These are phyloP conservation scores for Cepaea nemoralis DNA, from an alignment of 1,140 invertebrate species.

Conservation along the genomic window DNA sequence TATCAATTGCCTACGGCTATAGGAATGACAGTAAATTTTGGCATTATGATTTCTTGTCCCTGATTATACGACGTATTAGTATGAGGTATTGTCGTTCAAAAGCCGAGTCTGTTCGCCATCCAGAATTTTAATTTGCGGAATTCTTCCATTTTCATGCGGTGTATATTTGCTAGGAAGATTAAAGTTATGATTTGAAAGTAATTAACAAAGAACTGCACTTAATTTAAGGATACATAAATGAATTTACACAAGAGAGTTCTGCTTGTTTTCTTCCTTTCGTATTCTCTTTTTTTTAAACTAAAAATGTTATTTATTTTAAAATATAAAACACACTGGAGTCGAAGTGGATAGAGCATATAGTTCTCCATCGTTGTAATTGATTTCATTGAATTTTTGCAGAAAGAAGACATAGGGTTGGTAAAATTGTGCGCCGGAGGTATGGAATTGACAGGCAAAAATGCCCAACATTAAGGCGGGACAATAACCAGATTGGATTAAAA, in stretches of 20 bases:
- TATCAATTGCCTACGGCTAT: not conserved
- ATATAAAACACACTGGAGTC: not conserved
- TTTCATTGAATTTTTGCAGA: not conserved
- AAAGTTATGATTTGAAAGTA: not conserved
- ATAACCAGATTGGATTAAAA: not conserved
- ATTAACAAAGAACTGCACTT: conserved; percentile 13
- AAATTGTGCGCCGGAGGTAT: not conserved
- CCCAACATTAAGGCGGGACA: not conserved
- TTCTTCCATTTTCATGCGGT: not conserved
- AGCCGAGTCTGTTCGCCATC: not conserved
- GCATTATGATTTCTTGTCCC: conserved; percentile 4
- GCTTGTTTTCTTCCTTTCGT: not conserved
- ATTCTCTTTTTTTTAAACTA: not conserved
- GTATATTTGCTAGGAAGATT: conserved; percentile 9
- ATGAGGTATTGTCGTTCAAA: conserved; percentile 1
- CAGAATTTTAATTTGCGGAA: conserved; percentile 15
- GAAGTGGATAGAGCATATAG: not conserved
- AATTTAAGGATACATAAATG: conserved; percentile 8
- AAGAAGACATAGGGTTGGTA: not conserved
- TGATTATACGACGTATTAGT: conserved; percentile 16
- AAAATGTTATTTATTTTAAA: conserved; percentile 1
- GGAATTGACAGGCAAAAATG: not conserved
- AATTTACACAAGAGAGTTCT: conserved; percentile 9
- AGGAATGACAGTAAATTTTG: conserved; percentile 11
- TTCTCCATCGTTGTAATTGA: not conserved